Evolutionary conservation across 2,797 vertebrate genomes (phyloP).

Genomic region (Melanotaenia boesemani): DNA sequence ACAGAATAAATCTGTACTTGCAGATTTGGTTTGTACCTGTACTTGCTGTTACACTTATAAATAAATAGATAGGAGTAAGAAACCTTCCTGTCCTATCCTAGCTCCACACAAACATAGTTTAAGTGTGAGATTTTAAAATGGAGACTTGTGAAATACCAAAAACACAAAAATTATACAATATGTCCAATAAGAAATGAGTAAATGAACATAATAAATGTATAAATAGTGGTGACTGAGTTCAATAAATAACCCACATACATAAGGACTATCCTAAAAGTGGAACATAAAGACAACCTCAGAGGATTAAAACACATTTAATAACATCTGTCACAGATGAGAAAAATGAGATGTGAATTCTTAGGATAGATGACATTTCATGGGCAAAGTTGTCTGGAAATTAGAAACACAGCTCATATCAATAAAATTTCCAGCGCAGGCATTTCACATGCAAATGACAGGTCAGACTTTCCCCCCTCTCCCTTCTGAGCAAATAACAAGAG

Average conservation of each 20-base stretch:
- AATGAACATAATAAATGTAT: neutral
- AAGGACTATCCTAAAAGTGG: neutral
- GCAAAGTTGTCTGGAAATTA: constrained; percentile 67
- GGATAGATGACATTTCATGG: constrained; percentile 49
- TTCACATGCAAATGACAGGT: constrained; percentile 73
- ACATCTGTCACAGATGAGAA: constrained; percentile 9
- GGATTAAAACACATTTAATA: neutral
- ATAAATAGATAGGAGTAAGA: no score
- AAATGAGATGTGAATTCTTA: constrained; percentile 24
- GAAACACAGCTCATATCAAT: constrained; percentile 70
- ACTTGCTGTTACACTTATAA: no score
- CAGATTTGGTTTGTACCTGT: no score
- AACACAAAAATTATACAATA: neutral
- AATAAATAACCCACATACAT: neutral
- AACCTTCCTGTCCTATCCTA: no score
- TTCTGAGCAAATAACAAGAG: constrained; percentile 80
- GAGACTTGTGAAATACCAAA: neutral
- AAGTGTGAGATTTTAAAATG: no score
- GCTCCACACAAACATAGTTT: no score
- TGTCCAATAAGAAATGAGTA: neutral
- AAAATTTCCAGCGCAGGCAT: constrained; percentile 77
- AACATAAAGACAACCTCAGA: constrained; percentile 6
- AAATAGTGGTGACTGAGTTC: neutral
- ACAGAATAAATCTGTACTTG: no score
- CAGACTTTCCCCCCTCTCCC: constrained; percentile 55